phyloP scores from a whole-genome alignment of 2,797 vertebrate genomes.

The Thunnus albacares region DNA sequence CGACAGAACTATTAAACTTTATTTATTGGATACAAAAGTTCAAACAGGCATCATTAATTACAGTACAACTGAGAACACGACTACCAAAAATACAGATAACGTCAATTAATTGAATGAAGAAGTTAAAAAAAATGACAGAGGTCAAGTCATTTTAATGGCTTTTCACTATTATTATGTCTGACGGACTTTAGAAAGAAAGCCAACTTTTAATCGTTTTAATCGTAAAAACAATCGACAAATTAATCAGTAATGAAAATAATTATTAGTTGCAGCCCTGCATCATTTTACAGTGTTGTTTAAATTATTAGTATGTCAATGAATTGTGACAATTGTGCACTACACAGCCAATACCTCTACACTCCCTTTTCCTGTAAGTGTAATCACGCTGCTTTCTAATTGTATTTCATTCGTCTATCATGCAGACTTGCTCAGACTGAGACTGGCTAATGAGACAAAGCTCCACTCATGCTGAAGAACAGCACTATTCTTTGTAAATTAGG shows the following conservation, averaged over 20 bases:
- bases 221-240: neutral
- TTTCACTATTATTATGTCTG: neutral
- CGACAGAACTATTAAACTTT: neutral
- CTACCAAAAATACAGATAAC: neutral
- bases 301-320: neutral
- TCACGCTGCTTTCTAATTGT: conserved; percentile 47
- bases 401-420: conserved; percentile 46
- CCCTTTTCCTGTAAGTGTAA: neutral
- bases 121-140: too few relatives aligned
- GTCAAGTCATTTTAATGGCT: neutral
- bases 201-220: neutral
- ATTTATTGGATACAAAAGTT: neutral
- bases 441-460: conserved; percentile 55
- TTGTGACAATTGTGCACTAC: neutral
- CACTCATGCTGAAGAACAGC: conserved; percentile 42
- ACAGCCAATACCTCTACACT: neutral
- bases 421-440: conserved; percentile 51
- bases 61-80: neutral
- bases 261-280: neutral
- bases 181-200: neutral
- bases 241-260: neutral
- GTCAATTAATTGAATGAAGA: neutral
- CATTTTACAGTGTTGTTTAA: neutral
- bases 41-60: neutral
- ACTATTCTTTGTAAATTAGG: conserved; percentile 84